phyloP scores from a whole-genome alignment of 2,113 vertebrate genomes.

The Corythornis vintsioides region DNA sequence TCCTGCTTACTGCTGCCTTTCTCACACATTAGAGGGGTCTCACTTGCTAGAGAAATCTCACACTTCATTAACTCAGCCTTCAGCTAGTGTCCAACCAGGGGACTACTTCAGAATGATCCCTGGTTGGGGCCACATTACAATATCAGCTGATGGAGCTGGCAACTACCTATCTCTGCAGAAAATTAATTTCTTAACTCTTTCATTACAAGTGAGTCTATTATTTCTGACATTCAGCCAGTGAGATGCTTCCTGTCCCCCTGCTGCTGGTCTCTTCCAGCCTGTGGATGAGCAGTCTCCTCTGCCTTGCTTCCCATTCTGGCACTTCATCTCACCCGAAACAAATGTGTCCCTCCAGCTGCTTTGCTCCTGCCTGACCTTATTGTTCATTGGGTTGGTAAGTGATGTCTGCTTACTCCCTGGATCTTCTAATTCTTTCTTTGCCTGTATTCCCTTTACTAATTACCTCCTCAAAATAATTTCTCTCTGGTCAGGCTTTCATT shows the following conservation, averaged over 20 bases:
- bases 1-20: not conserved
- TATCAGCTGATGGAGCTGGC: not conserved
- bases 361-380: not conserved
- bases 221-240: not conserved
- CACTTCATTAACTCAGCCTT: not conserved
- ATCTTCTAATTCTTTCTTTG: not conserved
- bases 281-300: not conserved
- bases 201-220: not conserved
- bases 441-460: not conserved
- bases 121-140: not conserved
- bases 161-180: not conserved
- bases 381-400: not conserved
- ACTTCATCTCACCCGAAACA: not conserved
- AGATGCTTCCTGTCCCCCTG: not conserved
- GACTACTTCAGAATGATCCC: not conserved
- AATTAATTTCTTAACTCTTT: constrained; percentile 3
- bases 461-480: not conserved
- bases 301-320: not conserved
- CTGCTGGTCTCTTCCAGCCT: not conserved
- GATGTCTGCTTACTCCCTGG: not conserved
- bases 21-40: not conserved
- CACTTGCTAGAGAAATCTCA: not conserved
- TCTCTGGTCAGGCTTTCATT: not conserved
- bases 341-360: not conserved
- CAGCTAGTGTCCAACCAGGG: not conserved